Conservation (phyloP, 2,797 vertebrate genomes). For the Melanotaenia maccullochi region DNA sequence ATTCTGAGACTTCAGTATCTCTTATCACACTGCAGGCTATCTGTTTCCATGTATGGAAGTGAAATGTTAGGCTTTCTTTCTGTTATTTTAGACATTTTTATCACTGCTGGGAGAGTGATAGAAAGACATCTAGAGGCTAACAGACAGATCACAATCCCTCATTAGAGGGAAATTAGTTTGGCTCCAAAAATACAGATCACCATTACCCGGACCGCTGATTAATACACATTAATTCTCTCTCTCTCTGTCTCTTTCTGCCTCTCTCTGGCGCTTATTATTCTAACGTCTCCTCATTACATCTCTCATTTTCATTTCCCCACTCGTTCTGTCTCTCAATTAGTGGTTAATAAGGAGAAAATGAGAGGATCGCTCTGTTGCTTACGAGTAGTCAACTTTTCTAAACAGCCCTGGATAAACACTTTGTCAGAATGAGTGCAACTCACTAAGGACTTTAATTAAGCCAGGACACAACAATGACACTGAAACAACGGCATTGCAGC, state of each 20-base stretch:
- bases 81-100: slow-evolving; percentile 2
- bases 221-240: slow-evolving; percentile 66
- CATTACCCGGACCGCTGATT: slow-evolving; percentile 76
- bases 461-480: slow-evolving; percentile 14
- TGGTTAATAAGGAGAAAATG: slow-evolving; percentile 76
- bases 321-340: slow-evolving; percentile 73
- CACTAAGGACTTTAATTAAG: slow-evolving; percentile 50
- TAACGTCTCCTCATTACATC: slow-evolving; percentile 45
- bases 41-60: not conserved
- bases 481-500: slow-evolving; percentile 13
- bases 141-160: slow-evolving; percentile 68
- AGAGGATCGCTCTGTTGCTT: slow-evolving; percentile 60
- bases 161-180: slow-evolving; percentile 75
- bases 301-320: slow-evolving; percentile 48
- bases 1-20: slow-evolving; percentile 4
- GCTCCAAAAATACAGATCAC: slow-evolving; percentile 74
- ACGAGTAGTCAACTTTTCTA: slow-evolving; percentile 55
- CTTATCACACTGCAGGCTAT: slow-evolving; percentile 23
- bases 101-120: not conserved
- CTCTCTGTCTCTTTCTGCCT: slow-evolving; percentile 28
- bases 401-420: slow-evolving; percentile 61
- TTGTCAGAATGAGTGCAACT: slow-evolving; percentile 27
- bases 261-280: slow-evolving; percentile 46
- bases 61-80: not conserved
- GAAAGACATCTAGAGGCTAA: slow-evolving; percentile 58